Conservation (phyloP, 2,797 vertebrate genomes). For the Monodelphis domestica region DNA sequence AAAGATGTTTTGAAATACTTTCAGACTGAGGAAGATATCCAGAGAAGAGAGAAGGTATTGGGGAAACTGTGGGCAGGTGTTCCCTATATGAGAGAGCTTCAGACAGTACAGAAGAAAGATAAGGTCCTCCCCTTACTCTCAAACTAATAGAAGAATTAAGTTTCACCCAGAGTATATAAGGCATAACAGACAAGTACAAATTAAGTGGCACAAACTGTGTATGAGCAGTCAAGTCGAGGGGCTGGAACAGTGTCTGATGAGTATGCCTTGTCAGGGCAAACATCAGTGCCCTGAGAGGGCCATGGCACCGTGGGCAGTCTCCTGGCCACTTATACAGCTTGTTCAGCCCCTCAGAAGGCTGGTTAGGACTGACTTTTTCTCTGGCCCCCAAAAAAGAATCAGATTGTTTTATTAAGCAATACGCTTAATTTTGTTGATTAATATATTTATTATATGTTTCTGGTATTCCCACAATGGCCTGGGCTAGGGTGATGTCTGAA, state of each 20-base stretch:
- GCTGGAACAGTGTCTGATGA: slow-evolving; percentile 1
- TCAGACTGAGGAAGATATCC: slow-evolving; percentile 38
- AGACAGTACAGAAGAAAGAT: slow-evolving; percentile 22
- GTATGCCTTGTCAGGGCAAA: background rate
- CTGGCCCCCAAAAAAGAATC: slow-evolving; percentile 35
- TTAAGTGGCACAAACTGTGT: slow-evolving; percentile 47
- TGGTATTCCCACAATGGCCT: slow-evolving; percentile 44
- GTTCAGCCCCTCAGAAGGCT: slow-evolving; percentile 19
- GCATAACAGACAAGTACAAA: slow-evolving; percentile 34
- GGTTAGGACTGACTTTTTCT: slow-evolving; percentile 1
- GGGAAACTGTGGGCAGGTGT: background rate
- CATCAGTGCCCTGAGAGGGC: slow-evolving; percentile 1
- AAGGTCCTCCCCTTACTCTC: background rate
- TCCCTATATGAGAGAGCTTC: slow-evolving; percentile 47
- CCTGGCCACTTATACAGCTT: background rate
- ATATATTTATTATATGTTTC: slow-evolving; percentile 5
- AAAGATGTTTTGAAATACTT: slow-evolving; percentile 1
- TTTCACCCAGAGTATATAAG: slow-evolving; percentile 2
- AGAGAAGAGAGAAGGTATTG: slow-evolving; percentile 35
- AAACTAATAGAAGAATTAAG: slow-evolving; percentile 26
- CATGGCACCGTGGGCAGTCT: too few species aligned
- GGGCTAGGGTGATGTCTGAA: slow-evolving; percentile 34
- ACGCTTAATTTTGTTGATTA: slow-evolving; percentile 11
- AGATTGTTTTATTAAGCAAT: slow-evolving; percentile 44
- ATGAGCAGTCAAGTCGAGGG: too few species aligned